Evolutionary conservation across 1,140 invertebrate species (phyloP), one percentile per base, ranked within the genome.

Genomic region (Penaeus japonicus): DNA sequence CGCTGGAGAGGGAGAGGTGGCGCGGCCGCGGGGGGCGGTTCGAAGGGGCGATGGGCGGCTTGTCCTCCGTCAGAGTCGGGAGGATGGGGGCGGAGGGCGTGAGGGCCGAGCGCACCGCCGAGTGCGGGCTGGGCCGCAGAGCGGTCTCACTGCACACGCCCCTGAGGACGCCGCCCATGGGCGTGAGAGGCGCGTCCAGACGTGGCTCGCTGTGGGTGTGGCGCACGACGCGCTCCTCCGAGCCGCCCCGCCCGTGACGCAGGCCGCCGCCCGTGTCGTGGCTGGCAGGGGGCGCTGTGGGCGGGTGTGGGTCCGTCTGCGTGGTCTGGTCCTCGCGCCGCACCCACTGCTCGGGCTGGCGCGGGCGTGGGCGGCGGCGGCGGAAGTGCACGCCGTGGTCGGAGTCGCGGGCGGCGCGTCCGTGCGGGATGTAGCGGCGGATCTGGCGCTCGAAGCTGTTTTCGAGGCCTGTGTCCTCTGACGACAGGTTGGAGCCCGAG

Each of bases 401-500:
- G 62, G 35, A n/a, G 32, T 54, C 65, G n/a, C 62, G 77, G 17
- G 39, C 57, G 82, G 53, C 32, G 70, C 83, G 75, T 70, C n/a
- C 47, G 81, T 59, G 57, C 53, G 84, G 87, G 32, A 89, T 89
- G 87, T 85, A 89, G 55, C 89, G 86, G 15, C 89, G 80, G 53
- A 90, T 85, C 59, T 89, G 85, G 12, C 89, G 70, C 35, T 89
- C 86, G 73, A 90, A 85, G 59, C 86, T 85, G 84, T 85, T 89
- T 84, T 90, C 89, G 7, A 90, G 86, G 27, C 89, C 89, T 18
- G 89, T 90, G 86, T 90, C 89, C 75, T 90, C 89, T 15, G 89
- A 90, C 35, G 89, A 90, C 27, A 90, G 84, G 87, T 90, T 90
- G 78, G 89, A 90, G 77, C 86, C 87, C 17, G 89, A 90, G n/a